Evolutionary conservation across 2,888 invertebrate species (phyloP), one percentile per base, ranked within the genome.

Genomic region (Diadegma fenestrale): DNA sequence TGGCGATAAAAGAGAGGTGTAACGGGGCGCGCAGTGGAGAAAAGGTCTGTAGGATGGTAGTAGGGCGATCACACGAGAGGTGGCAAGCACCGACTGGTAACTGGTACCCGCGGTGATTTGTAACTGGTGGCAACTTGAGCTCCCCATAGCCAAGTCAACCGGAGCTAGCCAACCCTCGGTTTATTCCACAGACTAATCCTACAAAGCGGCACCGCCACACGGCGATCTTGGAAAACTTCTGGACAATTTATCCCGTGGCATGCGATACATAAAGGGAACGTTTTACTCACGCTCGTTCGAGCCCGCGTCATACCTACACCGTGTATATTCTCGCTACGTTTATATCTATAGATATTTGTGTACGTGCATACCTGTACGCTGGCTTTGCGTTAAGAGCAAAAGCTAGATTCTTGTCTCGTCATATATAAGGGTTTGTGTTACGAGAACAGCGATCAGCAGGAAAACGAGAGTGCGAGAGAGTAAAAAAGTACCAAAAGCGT

Each of bases 21-120:
- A 81, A 48, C 75, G 77, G 64, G 63, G 30, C n/a, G 19, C 7
- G 19, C 17, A 14, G 26, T 26, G 26, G n/a, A 26, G 66, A 26
- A 26, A 45, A 19, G 26, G 43, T n/a, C n/a, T n/a, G 63, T 14
- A 64, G 26, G 8, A 22, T 58, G 66, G 82, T 68, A 68, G 71
- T 61, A 64, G 71, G 69, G 58, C 66, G 77, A 73, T 73, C 58
- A 72, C 77, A 84, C 87, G 89, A 89, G 89, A 91, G 90, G 91
- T 91, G 91, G 90, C 90, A 85, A 86, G 68, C 81, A 86, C 73
- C 80, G 89, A 91, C 91, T 91, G 90, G 89, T 90, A 91, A 91
- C 92, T 92, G 92, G 92, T 91, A 91, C 6, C 4, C 90, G 90
- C 87, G 88, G 89, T 91, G 91, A 92, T 92, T 91, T 91, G 90